Conservation (phyloP, 2,888 invertebrate species). For the Athetis lepigone region DNA sequence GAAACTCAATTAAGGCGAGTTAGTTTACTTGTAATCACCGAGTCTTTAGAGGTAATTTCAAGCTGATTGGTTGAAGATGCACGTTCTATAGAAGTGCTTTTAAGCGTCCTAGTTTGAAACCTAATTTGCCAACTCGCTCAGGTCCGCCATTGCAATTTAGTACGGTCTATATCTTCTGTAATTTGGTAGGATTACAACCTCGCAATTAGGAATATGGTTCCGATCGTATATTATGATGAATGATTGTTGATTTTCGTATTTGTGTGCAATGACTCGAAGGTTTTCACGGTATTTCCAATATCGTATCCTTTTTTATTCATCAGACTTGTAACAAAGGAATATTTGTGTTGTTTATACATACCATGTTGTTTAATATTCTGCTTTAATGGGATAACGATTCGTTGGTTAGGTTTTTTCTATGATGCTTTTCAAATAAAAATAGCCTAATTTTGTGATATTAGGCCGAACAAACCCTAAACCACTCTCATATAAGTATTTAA, state of each 20-base stretch:
- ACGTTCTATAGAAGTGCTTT: constrained; percentile 1
- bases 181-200: not conserved
- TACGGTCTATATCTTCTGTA: not conserved
- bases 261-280: not conserved
- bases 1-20: not conserved
- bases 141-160: constrained; percentile 2
- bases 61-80: constrained; percentile 12
- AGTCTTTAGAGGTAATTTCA: constrained; percentile 5
- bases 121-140: constrained; percentile 23
- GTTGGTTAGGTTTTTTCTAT: not conserved
- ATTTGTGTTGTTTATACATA: not conserved
- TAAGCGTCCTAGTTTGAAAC: constrained; percentile 19
- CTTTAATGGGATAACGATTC: no score
- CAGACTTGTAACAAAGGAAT: not conserved
- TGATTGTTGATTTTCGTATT: constrained; percentile 14
- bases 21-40: constrained; percentile 10
- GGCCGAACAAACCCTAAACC: not conserved
- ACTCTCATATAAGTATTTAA: not conserved
- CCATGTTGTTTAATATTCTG: not conserved
- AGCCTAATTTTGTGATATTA: not conserved
- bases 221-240: not conserved
- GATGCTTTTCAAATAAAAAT: not conserved
- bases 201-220: not conserved
- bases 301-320: constrained; percentile 4
- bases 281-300: not conserved